Evolutionary conservation across 2,113 vertebrate species (phyloP).

Genomic region (Reinhardtius hippoglossoides): DNA sequence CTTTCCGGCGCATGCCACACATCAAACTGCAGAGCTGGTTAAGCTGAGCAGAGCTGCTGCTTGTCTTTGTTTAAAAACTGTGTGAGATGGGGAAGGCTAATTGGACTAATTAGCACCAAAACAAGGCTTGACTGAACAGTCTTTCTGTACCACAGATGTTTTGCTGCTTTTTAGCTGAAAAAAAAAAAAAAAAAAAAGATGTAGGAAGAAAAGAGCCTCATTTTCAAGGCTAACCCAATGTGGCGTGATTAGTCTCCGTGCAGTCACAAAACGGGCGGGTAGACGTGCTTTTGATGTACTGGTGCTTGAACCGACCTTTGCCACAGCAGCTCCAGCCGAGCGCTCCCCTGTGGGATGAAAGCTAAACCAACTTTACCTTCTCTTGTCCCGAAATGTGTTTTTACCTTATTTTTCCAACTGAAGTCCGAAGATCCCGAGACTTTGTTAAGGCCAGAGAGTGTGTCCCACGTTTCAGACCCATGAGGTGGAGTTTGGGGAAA

Average conservation of each 20-base stretch:
- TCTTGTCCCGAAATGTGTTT: slow-evolving; percentile 17
- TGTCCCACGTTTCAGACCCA: not conserved
- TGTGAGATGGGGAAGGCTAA: slow-evolving; percentile 70
- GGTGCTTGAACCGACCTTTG: slow-evolving; percentile 56
- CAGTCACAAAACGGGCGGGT: slow-evolving; percentile 25
- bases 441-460: slow-evolving; percentile 34
- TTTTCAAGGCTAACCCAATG: slow-evolving; percentile 56
- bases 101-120: slow-evolving; percentile 78
- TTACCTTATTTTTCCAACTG: slow-evolving; percentile 28
- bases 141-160: slow-evolving; percentile 69
- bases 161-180: slow-evolving; percentile 39
- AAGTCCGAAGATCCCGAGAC: slow-evolving; percentile 11
- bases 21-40: slow-evolving; percentile 62
- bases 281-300: slow-evolving; percentile 51
- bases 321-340: slow-evolving; percentile 9
- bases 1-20: slow-evolving; percentile 58
- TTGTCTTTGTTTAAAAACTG: slow-evolving; percentile 69
- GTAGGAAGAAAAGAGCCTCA: slow-evolving; percentile 44
- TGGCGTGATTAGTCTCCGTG: slow-evolving; percentile 41
- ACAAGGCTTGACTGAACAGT: slow-evolving; percentile 61
- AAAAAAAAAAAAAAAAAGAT: slow-evolving; percentile 29
- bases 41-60: slow-evolving; percentile 50
- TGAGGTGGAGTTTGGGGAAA: not conserved
- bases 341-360: slow-evolving; percentile 39
- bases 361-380: slow-evolving; percentile 33